These are phyloP conservation scores for Leptinotarsa lineolata DNA, from an alignment of 1,140 invertebrate species.

Conservation along the genomic window DNA sequence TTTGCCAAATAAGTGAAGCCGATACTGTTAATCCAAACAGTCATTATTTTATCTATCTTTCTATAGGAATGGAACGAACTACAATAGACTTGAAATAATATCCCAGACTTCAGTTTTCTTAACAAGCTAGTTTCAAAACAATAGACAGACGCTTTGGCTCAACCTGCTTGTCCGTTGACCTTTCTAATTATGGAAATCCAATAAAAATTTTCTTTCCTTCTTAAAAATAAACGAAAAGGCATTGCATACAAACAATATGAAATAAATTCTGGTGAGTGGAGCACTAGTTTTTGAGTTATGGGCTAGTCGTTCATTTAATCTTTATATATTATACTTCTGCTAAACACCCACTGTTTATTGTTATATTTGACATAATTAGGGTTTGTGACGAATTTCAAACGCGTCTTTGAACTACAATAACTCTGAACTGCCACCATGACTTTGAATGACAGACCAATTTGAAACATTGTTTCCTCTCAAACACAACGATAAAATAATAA, in stretches of 20 bases:
- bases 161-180: slow-evolving; percentile 16
- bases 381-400: neutral
- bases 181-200: slow-evolving; percentile 21
- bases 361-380: neutral
- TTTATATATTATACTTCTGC: neutral
- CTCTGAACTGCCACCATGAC: neutral
- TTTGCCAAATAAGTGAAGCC: no score
- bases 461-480: no score
- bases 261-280: slow-evolving; percentile 14
- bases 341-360: slow-evolving; percentile 11
- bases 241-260: slow-evolving; percentile 11
- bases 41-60: neutral
- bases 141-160: slow-evolving; percentile 8
- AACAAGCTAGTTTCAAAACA: slow-evolving; percentile 13
- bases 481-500: no score
- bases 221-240: slow-evolving; percentile 16
- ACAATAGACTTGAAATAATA: slow-evolving; percentile 1
- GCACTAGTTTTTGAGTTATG: slow-evolving; percentile 7
- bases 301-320: neutral
- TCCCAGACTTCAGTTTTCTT: neutral
- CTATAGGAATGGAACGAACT: neutral
- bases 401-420: neutral
- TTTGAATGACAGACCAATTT: no score
- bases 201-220: slow-evolving; percentile 9
- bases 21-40: no score